Evolutionary conservation across 2,797 vertebrate species (phyloP).

Genomic region (Phyllotis vaccarum): DNA sequence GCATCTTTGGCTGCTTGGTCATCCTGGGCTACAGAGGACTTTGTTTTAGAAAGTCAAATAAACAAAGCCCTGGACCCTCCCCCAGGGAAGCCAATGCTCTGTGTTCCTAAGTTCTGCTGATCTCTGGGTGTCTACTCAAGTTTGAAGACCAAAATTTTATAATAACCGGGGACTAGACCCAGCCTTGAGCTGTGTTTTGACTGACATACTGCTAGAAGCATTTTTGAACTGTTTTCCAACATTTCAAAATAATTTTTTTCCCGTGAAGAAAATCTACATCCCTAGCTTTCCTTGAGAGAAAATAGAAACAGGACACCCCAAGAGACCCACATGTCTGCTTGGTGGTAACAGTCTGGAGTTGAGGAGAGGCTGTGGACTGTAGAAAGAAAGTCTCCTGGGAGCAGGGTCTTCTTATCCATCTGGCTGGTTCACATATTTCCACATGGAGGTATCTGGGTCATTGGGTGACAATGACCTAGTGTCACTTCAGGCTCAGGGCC

Average conservation of each 20-base stretch:
- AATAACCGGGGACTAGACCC: neutral
- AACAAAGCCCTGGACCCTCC: neutral
- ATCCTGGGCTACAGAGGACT: neutral
- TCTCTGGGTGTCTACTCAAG: rapidly evolving
- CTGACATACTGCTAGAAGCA: neutral
- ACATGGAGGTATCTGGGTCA: neutral
- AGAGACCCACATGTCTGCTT: neutral
- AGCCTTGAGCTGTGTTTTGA: neutral
- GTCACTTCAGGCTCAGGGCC: neutral
- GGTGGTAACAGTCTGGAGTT: neutral
- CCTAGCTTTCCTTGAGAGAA: neutral
- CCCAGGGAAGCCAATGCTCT: neutral
- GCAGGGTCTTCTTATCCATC: neutral
- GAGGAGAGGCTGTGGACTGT: neutral
- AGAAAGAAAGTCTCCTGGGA: neutral
- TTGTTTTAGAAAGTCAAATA: neutral
- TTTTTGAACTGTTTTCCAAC: neutral
- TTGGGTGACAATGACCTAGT: neutral
- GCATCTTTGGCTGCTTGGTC: neutral
- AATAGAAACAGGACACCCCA: neutral
- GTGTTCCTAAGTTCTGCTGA: neutral
- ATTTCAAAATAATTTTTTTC: slow-evolving; percentile 41
- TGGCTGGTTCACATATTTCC: neutral
- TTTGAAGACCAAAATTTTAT: neutral
- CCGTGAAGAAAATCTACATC: slow-evolving; percentile 41